Base-by-base conservation (phyloP, 2,113 vertebrate genomes). In the Mirza zaza region DNA sequence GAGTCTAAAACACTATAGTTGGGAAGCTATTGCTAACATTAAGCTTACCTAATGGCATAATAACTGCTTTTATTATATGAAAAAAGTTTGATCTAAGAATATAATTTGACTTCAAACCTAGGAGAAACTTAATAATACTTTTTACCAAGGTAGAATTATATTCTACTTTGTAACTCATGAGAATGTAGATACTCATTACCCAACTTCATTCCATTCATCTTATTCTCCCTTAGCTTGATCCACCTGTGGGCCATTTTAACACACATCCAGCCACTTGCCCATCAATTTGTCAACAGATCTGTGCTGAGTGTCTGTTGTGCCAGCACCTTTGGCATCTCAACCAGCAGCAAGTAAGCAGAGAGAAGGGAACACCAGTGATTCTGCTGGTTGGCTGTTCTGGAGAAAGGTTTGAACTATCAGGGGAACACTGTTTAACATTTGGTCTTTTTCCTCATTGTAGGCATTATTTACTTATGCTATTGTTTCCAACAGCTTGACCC, bases 51-150 rank as follows among this genome's bases (percentile, higher is more conserved):
- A 87, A 77, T 45, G 23, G 50, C 70, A 4, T 73, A 59, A 92
- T 70, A 86, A 71, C 61, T 85, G 8, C 29, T 93, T 90, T 97
- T 71, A 70, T 42, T 63, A 7, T 75, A 88, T 55, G 87, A 68
- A 84, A 70, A 89, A 86, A 17, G 18, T 52, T 96, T n/a, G 18
- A 52, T 75, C 76, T 73, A 96, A 55, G 13, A 50, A 63, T 57
- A 93, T 73, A 79, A 79, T 90, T 89, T 86, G 29, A 87, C 21
- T 65, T 87, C 92, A 96, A 95, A 85, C 5, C 76, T 70, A 68
- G 21, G 39, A 82, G 59, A 91, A 91, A 88, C 11, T 23, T 77
- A 92, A 70, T 70, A 79, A 95, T 73, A 34, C 2, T 63, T 70
- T 90, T 92, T 84, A 61, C 25, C 15, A 82, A 81, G 36, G 85